Base-by-base conservation (phyloP, 2,797 vertebrate species). In the Paratrypauchen microcephalus region DNA sequence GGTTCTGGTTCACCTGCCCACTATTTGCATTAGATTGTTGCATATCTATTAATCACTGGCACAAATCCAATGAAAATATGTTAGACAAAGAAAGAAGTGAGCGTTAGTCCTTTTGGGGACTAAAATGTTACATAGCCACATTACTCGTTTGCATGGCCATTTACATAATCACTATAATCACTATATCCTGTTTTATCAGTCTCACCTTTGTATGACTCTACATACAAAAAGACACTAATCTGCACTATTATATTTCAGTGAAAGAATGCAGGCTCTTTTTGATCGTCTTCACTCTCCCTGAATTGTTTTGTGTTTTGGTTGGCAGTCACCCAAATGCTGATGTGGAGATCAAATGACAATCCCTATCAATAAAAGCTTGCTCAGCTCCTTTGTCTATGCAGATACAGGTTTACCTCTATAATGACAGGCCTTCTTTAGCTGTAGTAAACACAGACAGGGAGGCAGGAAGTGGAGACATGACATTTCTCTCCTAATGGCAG, bases 391-490 rank as follows among this genome's bases (percentile, higher is more conserved):
- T 23, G 73, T 32, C 47, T 65, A 66, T 76, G 73, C 54, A 68
- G 60, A 77, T 56, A 58, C 60, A 21, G 58, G n/a, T 50, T 68
- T 73, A 77, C 63, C 69, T 41, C 6, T 4, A 47, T 79, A 70
- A 80, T 68, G 60, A 85, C 57, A 72, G 65, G 32, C 47, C 66
- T 57, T 57, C 55, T 72, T 70, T 55, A 55, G 72, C 71, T 79
- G 62, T 60, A 52, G 68, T 47, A 66, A 75, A 77, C 66, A 69
- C 72, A 76, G 55, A 68, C 65, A 63, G 28, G 5, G 69, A 77
- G 65, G 50, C 71, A 85, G 68, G 83, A 83, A 76, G 77, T 70
- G 77, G 85, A 72, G 73, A 83, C 82, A 69, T 66, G 82, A 85
- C 11, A 2, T 69, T 68, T 68, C 45, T 70, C 64, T 68, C 48